phyloP scores from a whole-genome alignment of 2,888 invertebrate genomes.

The Monoplex corrugatus region DNA sequence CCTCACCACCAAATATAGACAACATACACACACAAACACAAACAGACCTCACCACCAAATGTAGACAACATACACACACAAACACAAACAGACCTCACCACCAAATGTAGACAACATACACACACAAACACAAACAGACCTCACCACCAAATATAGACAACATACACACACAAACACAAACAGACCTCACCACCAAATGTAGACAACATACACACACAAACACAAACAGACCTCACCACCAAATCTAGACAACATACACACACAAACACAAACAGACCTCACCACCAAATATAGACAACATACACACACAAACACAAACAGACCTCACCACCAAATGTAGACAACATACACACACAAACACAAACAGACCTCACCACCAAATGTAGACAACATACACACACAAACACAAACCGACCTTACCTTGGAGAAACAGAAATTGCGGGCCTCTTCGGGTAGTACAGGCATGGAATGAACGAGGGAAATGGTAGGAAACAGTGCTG shows the following conservation, averaged over 20 bases:
- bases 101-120: too few species aligned
- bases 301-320: slow-evolving; percentile 30
- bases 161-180: neutral
- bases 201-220: neutral
- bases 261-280: neutral
- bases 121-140: neutral
- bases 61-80: neutral
- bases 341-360: neutral
- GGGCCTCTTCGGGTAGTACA: slow-evolving; percentile 76
- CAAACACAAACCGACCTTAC: slow-evolving; percentile 3
- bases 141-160: too few species aligned
- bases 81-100: neutral
- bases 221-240: too few species aligned
- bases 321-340: neutral
- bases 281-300: neutral
- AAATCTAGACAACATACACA: too few species aligned
- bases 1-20: too few species aligned
- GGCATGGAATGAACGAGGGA: slow-evolving; percentile 80
- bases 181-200: too few species aligned
- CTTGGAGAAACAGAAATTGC: slow-evolving; percentile 67
- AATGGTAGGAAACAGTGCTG: slow-evolving; percentile 77
- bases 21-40: neutral
- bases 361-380: neutral
- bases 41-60: too few species aligned
- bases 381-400: neutral